Evolutionary conservation across 64 coral and sea anemone genomes (phyloP).

Genomic region (Pachyseris speciosa): DNA sequence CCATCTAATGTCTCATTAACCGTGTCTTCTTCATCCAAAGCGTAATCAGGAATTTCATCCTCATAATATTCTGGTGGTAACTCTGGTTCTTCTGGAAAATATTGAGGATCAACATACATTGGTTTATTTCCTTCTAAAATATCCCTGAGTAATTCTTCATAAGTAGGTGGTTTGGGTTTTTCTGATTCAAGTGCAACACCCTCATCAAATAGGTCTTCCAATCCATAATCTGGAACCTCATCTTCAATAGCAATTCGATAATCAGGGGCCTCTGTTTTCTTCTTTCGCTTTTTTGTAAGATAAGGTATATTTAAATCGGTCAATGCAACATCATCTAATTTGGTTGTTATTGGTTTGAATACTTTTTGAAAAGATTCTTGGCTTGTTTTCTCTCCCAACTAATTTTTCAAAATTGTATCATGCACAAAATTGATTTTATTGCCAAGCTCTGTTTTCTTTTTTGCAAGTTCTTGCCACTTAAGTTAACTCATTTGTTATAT

Average conservation of each 20-base stretch:
- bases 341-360: not conserved
- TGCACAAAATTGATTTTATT: not conserved
- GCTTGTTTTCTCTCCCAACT: not conserved
- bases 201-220: too few species aligned
- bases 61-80: not conserved
- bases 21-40: not conserved
- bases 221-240: too few species aligned
- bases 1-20: not conserved
- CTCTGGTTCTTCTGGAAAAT: not conserved
- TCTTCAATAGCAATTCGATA: too few species aligned
- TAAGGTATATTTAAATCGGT: not conserved
- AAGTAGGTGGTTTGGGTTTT: too few species aligned
- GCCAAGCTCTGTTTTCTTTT: not conserved
- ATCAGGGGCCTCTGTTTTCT: too few species aligned
- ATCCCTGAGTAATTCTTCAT: not conserved
- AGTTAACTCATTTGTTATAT: constrained; percentile 1
- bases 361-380: not conserved
- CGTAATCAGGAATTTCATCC: not conserved
- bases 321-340: not conserved
- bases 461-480: too few species aligned
- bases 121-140: not conserved
- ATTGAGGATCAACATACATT: too few species aligned
- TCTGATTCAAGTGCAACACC: too few species aligned
- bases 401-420: not conserved
- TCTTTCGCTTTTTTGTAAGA: too few species aligned